Conservation (phyloP, 2,888 invertebrate genomes). For the Perithous albicinctus region DNA sequence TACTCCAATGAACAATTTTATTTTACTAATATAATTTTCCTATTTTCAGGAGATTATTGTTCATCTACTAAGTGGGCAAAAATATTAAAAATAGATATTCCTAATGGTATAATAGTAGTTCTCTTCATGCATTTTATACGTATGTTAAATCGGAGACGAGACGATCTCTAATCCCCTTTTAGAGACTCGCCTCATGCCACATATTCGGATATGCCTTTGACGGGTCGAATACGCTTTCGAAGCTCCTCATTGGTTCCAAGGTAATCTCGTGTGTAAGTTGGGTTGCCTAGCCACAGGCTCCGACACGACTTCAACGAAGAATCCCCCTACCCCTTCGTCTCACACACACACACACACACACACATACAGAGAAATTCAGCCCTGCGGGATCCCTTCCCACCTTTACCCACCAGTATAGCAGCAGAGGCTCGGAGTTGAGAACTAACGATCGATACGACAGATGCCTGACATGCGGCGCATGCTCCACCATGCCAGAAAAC, state of each 20-base stretch:
- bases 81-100: not conserved
- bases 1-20: too few relatives aligned
- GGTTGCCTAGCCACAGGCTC: conserved; percentile 83
- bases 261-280: conserved; percentile 83
- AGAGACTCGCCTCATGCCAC: conserved; percentile 80
- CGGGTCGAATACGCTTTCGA: conserved; percentile 77
- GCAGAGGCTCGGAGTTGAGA: conserved; percentile 66
- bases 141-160: conserved; percentile 64
- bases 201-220: conserved; percentile 83
- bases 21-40: too few relatives aligned
- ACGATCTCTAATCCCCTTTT: conserved; percentile 83
- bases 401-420: conserved; percentile 60
- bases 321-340: too few relatives aligned
- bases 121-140: conserved; percentile 16
- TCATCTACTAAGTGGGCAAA: not conserved
- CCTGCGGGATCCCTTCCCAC: conserved; percentile 55
- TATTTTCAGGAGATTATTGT: too few relatives aligned
- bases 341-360: conserved; percentile 79
- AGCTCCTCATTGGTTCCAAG: conserved; percentile 81
- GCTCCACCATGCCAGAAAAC: conserved; percentile 69
- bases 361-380: conserved; percentile 75
- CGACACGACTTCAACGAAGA: conserved; percentile 65
- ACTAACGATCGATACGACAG: conserved; percentile 83
- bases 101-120: conserved; percentile 15
- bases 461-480: conserved; percentile 82